A percentile compares a stretch with the other conserved stretches of the same genome.
Evolutionary conservation across 2,888 invertebrate genomes (phyloP).

Genomic region (Priocnemis perturbator): DNA sequence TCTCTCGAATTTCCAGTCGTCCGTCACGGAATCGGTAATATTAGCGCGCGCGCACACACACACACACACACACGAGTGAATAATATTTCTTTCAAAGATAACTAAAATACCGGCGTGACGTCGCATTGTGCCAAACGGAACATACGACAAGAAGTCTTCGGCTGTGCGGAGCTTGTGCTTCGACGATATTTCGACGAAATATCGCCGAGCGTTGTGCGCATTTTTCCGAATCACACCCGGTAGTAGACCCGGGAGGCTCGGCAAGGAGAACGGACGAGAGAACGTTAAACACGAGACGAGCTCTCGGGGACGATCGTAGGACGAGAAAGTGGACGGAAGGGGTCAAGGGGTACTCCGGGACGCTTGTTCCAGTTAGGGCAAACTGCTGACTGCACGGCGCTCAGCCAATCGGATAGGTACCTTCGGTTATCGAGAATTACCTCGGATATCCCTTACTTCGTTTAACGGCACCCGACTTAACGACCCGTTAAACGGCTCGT

Average conservation of each 20-base stretch:
- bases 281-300: slow-evolving; percentile 47
- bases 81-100: too few species aligned
- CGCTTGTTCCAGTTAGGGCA: slow-evolving; percentile 50
- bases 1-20: too few species aligned
- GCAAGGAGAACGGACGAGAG: slow-evolving; percentile 32
- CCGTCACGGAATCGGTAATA: too few species aligned
- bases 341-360: slow-evolving; percentile 52
- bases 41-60: too few species aligned
- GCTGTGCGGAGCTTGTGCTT: too few species aligned
- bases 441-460: slow-evolving; percentile 13
- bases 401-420: slow-evolving; percentile 40
- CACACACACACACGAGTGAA: too few species aligned
- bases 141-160: too few species aligned
- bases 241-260: background rate
- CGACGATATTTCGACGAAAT: too few species aligned
- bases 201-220: background rate
- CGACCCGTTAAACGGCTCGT: slow-evolving; percentile 8
- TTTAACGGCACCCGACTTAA: slow-evolving; percentile 6
- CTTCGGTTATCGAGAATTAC: slow-evolving; percentile 20
- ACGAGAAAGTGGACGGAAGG: slow-evolving; percentile 44
- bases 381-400: slow-evolving; percentile 46
- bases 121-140: too few species aligned
- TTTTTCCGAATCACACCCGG: slow-evolving; percentile 1
- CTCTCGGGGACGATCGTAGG: slow-evolving; percentile 39
- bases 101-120: too few species aligned